Conservation (phyloP, 1,140 invertebrate species). For the Cyrtorhinus lividipennis region DNA sequence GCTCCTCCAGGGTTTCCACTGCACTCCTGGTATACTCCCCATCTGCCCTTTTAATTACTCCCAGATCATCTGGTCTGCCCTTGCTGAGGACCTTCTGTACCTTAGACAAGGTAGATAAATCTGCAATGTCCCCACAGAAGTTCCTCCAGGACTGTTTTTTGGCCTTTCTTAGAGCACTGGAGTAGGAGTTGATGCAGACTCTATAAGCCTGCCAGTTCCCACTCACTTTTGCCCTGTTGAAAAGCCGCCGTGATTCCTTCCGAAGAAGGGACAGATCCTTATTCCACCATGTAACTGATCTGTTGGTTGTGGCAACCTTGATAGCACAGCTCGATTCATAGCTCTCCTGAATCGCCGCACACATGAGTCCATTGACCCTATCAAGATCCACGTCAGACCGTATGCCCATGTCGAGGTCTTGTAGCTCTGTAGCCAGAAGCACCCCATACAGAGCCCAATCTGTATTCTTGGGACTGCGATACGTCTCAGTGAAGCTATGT, state of each 20-base stretch:
- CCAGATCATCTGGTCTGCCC: neutral
- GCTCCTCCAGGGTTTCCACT: neutral
- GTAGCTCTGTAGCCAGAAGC: neutral
- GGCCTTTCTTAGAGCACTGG: neutral
- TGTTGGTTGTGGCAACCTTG: neutral
- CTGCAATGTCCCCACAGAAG: neutral
- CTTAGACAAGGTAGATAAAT: neutral
- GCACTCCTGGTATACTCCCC: neutral
- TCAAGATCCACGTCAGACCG: neutral
- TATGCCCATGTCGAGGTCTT: neutral
- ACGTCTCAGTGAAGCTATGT: neutral
- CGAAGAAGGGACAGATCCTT: neutral
- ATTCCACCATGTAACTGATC: neutral
- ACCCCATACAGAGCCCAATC: neutral
- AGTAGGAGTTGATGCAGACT: neutral
- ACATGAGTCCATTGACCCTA: neutral
- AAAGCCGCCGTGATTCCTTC: neutral
- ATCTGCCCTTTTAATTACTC: neutral
- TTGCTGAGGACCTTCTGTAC: neutral
- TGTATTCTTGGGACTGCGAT: neutral
- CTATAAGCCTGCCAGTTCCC: neutral
- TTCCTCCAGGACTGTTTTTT: constrained; percentile 3
- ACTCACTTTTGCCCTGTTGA: neutral
- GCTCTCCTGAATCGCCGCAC: too few species aligned
- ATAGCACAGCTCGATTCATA: neutral